Evolutionary conservation across 2,888 invertebrate genomes (phyloP), one percentile per base, ranked within the genome.

Genomic region (Drosophila neutralis): DNA sequence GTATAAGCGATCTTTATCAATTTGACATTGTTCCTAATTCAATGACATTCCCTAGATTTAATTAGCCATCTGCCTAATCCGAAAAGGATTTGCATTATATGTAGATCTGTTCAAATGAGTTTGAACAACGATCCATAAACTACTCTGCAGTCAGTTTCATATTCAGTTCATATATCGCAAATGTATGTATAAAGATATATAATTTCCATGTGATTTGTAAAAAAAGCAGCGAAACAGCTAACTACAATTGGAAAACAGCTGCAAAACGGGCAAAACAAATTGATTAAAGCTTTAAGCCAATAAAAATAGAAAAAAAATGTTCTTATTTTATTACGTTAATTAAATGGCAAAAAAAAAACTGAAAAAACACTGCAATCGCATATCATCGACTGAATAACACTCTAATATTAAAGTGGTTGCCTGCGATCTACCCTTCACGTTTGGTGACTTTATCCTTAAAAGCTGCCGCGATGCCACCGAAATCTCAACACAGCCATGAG

Each of bases 181-280:
- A 29, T 38, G 38, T 8, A 29, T 29, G 27, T 3, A 7, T 7
- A 24, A 13, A 29, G 11, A 24, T 29, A 33, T 38, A 8, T 13
- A n/a, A 29, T 21, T 27, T 56, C 8, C 29, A 40, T 56, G n/a
- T n/a, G n/a, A 13, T 27, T 27, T 13, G 6, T 10, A 18, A n/a
- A 54, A 27, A 40, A n/a, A 38, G 18, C n/a, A n/a, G 27, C 18
- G 18, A 27, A 35, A 56, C 36, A 24, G 42, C 42, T 33, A 42
- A 27, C 29, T 13, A 11, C 36, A n/a, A 24, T 45, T 29, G 5
- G 2, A 51, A 74, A 76, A 60, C 74, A 76, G 59, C 59, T 74
- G 74, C 58, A 31, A 40, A 36, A 13, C 31, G 15, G 11, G 7
- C 2, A 38, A 40, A 27, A 13, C 38, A 51, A 36, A 36, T 52